These are phyloP conservation scores for Syrphus vitripennis DNA, from an alignment of 2,888 invertebrate genomes.

Conservation along the genomic window DNA sequence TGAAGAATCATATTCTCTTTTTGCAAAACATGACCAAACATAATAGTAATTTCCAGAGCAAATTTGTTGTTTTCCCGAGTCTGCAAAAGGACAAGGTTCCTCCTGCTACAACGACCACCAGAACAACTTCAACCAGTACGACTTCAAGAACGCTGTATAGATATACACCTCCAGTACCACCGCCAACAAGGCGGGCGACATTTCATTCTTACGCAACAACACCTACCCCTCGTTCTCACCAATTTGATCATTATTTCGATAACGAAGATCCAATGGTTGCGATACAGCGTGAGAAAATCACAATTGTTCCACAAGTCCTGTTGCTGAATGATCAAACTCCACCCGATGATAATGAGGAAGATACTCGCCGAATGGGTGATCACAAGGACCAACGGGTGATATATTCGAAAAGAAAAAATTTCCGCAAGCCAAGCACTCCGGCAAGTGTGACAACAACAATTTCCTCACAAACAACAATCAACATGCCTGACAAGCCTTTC, in stretches of 20 bases:
- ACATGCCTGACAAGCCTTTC: constrained; percentile 74
- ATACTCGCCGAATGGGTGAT: constrained; percentile 53
- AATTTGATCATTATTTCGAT: constrained; percentile 75
- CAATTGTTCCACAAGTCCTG: constrained; percentile 79
- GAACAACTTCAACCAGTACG: constrained; percentile 72
- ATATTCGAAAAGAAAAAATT: constrained; percentile 59
- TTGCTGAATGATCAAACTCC: constrained; percentile 78
- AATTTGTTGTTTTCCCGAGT: constrained; percentile 81
- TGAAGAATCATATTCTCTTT: constrained; percentile 80
- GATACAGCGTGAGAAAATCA: constrained; percentile 75
- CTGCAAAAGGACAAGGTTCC: constrained; percentile 77
- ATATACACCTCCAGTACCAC: constrained; percentile 77
- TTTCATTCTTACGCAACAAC: constrained; percentile 74
- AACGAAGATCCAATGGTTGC: constrained; percentile 73
- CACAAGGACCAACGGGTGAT: constrained; percentile 62
- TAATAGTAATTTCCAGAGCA: constrained; percentile 80
- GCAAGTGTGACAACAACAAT: constrained; percentile 44
- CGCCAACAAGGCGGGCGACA: constrained; percentile 76
- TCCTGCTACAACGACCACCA: constrained; percentile 51
- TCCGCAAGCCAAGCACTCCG: constrained; percentile 53
- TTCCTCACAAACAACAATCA: constrained; percentile 65
- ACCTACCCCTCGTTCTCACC: constrained; percentile 34
- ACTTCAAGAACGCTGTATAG: constrained; percentile 76
- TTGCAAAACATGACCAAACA: constrained; percentile 80
- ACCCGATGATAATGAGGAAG: constrained; percentile 72